These are phyloP conservation scores for Tauraco erythrolophus DNA, from an alignment of 2,113 vertebrate genomes.

Conservation along the genomic window DNA sequence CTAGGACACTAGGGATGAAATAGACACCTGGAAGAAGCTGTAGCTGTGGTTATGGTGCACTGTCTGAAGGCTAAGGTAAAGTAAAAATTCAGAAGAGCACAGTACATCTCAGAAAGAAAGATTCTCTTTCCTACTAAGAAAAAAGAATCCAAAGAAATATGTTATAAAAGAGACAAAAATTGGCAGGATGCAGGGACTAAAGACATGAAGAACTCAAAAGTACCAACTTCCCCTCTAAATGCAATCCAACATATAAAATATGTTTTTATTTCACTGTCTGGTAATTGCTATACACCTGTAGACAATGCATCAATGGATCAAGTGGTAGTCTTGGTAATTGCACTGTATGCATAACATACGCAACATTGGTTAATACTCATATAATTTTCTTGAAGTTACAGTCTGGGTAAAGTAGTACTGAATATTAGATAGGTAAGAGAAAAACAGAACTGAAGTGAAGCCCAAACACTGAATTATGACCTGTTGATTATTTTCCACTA, in stretches of 20 bases:
- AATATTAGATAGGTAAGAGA: not conserved
- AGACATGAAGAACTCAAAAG: not conserved
- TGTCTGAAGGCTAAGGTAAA: not conserved
- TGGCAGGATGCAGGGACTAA: not conserved
- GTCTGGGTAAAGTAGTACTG: not conserved
- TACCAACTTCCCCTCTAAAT: not conserved
- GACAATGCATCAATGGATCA: not conserved
- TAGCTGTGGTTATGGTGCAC: not conserved
- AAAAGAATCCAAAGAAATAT: not conserved
- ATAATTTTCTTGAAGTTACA: not conserved
- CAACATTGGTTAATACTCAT: not conserved
- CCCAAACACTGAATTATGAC: slow-evolving; percentile 60
- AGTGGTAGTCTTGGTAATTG: not conserved
- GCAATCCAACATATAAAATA: not conserved
- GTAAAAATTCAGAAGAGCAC: not conserved
- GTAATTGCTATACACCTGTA: not conserved
- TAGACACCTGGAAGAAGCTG: not conserved
- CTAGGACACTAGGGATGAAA: not conserved
- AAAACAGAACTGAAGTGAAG: not conserved
- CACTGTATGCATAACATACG: accelerated
- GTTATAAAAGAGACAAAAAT: not conserved
- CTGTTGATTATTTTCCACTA: slow-evolving; percentile 92
- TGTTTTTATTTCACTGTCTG: not conserved
- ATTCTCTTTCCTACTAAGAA: not conserved
- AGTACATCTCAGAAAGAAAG: not conserved